These are phyloP conservation scores for Nasonia oneida DNA, from an alignment of 2,888 invertebrate species.

Conservation along the genomic window DNA sequence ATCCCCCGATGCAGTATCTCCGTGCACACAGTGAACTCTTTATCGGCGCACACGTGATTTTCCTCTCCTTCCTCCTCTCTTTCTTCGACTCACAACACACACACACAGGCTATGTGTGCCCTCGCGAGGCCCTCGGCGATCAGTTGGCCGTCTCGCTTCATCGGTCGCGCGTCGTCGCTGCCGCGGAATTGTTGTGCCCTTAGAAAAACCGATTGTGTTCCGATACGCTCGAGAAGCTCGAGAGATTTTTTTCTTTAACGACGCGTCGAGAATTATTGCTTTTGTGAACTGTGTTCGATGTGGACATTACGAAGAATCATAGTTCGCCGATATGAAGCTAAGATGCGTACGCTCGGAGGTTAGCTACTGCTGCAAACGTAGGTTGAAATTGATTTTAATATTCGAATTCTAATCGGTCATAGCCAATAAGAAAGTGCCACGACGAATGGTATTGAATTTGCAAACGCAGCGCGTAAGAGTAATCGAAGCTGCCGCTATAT, in stretches of 20 bases:
- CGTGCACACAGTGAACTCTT: not conserved
- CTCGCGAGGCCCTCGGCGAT: conserved; percentile 28
- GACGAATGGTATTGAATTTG: not conserved
- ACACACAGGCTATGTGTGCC: not conserved
- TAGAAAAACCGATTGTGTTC: not conserved
- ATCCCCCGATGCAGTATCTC: not conserved
- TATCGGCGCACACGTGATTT: conserved; percentile 9
- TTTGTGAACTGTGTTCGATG: conserved; percentile 10
- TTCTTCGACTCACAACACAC: not conserved
- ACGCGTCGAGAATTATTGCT: not conserved
- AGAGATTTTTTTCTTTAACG: not conserved
- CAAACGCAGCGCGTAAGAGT: not conserved
- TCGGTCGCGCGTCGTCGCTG: conserved; percentile 30
- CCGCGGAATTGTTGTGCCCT: conserved; percentile 11
- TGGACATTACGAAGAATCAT: not conserved
- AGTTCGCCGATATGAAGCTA: conserved; percentile 24
- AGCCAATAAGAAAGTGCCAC: too few relatives aligned
- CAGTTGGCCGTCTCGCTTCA: conserved; percentile 57
- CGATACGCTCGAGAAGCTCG: not conserved
- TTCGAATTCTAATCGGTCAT: too few relatives aligned
- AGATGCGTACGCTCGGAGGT: conserved; percentile 16
- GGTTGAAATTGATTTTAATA: not conserved
- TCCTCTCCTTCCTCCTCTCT: not conserved
- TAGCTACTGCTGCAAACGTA: conserved; percentile 13
- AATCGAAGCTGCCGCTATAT: not conserved